A percentile compares a stretch with the other conserved stretches of the same genome.
Evolutionary conservation across 2,113 vertebrate genomes (phyloP).

Genomic region (Formicarius rufipectus): DNA sequence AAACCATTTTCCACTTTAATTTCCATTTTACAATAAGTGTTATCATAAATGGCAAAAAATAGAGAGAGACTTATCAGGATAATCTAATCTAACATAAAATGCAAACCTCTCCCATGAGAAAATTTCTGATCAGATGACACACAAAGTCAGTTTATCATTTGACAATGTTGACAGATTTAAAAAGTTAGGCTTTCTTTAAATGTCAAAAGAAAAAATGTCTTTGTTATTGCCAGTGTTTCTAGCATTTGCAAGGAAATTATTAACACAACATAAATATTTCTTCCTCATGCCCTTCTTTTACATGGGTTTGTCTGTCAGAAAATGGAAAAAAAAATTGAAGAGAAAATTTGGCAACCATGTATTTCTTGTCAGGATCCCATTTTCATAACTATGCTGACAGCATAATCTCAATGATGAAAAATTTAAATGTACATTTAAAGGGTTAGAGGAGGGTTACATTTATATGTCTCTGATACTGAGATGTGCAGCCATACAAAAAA

Average conservation of each 20-base stretch:
- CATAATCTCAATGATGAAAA: not conserved
- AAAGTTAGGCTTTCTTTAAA: not conserved
- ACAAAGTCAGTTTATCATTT: not conserved
- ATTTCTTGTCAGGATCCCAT: not conserved
- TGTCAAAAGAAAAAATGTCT: not conserved
- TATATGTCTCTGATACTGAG: not conserved
- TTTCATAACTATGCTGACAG: not conserved
- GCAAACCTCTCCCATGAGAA: not conserved
- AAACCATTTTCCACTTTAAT: slow-evolving; percentile 37
- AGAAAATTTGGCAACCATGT: not conserved
- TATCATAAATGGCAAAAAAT: slow-evolving; percentile 21
- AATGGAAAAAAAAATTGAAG: not conserved
- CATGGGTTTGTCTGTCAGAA: not conserved
- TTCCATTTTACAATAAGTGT: slow-evolving; percentile 39
- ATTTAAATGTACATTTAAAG: not conserved
- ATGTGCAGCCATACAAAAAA: not conserved
- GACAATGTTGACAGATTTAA: not conserved
- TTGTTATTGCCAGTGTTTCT: not conserved
- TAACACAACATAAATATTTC: not conserved
- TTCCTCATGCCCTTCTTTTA: not conserved
- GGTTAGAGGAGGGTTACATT: not conserved
- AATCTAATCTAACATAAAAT: slow-evolving; percentile 34
- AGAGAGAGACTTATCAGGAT: not conserved
- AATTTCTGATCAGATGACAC: not conserved
- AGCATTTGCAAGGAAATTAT: not conserved